phyloP scores from a whole-genome alignment of 2,797 vertebrate species.

The Microctenopoma lineatum region DNA sequence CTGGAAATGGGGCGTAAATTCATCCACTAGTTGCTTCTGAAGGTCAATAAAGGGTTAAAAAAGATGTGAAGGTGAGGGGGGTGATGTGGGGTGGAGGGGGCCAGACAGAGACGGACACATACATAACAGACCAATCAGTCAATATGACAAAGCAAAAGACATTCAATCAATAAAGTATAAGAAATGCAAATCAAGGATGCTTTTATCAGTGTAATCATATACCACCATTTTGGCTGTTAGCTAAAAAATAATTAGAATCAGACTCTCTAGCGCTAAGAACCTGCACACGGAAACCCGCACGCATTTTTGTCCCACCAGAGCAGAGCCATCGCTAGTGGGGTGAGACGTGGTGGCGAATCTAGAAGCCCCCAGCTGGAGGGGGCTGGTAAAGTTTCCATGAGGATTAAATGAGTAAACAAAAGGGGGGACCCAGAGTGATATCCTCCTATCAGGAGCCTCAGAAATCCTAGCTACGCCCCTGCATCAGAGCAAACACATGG shows the following conservation, averaged over 20 bases:
- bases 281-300: slow-evolving; percentile 19
- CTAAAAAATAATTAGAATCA: slow-evolving; percentile 44
- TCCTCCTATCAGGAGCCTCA: slow-evolving; percentile 32
- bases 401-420: slow-evolving; percentile 20
- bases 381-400: slow-evolving; percentile 30
- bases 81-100: slow-evolving; percentile 16
- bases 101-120: slow-evolving; percentile 56
- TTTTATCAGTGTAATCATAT: slow-evolving; percentile 62
- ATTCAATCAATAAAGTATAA: slow-evolving; percentile 69
- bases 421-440: slow-evolving; percentile 26
- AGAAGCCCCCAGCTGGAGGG: slow-evolving; percentile 24
- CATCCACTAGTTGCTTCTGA: slow-evolving; percentile 69
- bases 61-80: slow-evolving; percentile 49
- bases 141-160: slow-evolving; percentile 75
- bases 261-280: slow-evolving; percentile 53
- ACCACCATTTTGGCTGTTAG: slow-evolving; percentile 62
- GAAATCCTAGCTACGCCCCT: slow-evolving; percentile 43
- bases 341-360: slow-evolving; percentile 31
- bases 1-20: slow-evolving; percentile 50
- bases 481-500: slow-evolving; percentile 47
- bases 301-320: slow-evolving; percentile 32
- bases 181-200: slow-evolving; percentile 72
- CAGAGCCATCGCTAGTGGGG: slow-evolving; percentile 39
- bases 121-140: slow-evolving; percentile 71
- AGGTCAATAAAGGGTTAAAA: slow-evolving; percentile 49